Base-by-base conservation (phyloP, 2,888 invertebrate genomes). In the Gnatocerus cornutus region DNA sequence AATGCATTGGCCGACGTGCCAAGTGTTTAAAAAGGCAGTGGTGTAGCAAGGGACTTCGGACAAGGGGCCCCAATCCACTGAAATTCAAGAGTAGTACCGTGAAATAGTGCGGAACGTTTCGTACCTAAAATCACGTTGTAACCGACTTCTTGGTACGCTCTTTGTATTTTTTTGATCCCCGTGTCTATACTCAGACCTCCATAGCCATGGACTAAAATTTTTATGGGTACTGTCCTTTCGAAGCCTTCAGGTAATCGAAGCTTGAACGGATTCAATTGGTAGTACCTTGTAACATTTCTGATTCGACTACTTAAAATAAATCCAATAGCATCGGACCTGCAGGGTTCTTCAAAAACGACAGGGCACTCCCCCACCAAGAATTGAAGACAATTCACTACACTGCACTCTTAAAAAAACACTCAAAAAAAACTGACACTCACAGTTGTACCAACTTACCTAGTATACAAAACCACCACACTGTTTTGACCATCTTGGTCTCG, bases 1-100 rank as follows among this genome's bases (percentile, higher is more conserved):
- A 0, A 88, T 74, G 75, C 90, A 90, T 68, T 87, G 84, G 0
- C 89, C 89, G 0, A 89, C 89, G 75, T 89, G 88, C 72, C 86
- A 87, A 0, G 89, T 87, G 76, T 90, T 89, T 53, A 87, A 81
- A 3, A 88, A 89, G 0, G 89, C 89, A 0, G 87, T 82, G 0
- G 88, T 86, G 74, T 90, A 90, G 74, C 90, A 90, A 0, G 89
- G 89, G n/a, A 80, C 33, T 13, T 73, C 45, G 0, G 88, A 85
- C 21, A 89, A 76, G 3, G 83, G 78, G 21, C 85, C 85, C 89
- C 89, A 90, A 77, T 90, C 88, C 6, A 89, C 86, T 69, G 85
- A 84, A 78, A 79, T 41, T 13, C 10, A 41, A 1, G 2, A 21
- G 21, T 21, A 21, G 21, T 21, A 21, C 21, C 21, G n/a, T n/a